These are phyloP conservation scores for Pedicia rivosa DNA, from an alignment of 2,888 invertebrate genomes.

Conservation along the genomic window DNA sequence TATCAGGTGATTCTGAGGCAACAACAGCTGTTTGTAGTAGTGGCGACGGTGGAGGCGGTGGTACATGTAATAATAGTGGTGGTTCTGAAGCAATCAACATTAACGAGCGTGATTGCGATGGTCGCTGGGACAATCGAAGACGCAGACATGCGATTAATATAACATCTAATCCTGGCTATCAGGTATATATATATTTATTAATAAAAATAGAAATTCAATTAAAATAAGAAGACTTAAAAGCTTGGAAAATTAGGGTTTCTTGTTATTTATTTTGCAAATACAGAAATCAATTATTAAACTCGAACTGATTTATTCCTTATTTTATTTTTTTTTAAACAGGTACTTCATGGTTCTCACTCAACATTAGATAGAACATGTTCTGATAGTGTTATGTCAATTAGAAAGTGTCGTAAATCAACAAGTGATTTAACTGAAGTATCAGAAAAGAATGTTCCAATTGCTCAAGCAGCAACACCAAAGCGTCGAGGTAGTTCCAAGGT, in stretches of 20 bases:
- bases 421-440: conserved; percentile 54
- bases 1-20: not conserved
- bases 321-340: too few species aligned
- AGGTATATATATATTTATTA: too few species aligned
- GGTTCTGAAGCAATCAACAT: not conserved
- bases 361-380: conserved; percentile 30
- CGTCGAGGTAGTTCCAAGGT: conserved; percentile 40
- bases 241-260: too few species aligned
- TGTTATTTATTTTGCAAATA: too few species aligned
- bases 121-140: conserved; percentile 5
- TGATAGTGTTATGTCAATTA: conserved; percentile 26
- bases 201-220: too few species aligned
- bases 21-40: not conserved
- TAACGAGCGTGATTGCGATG: not conserved
- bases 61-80: not conserved
- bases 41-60: conserved; percentile 2
- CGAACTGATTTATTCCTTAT: too few species aligned
- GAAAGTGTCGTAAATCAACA: conserved; percentile 57
- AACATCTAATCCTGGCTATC: conserved; percentile 31
- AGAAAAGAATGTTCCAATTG: conserved; percentile 29
- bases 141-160: conserved; percentile 30
- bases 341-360: conserved; percentile 29
- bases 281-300: too few species aligned
- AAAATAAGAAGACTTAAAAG: too few species aligned
- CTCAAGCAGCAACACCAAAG: conserved; percentile 30